A percentile compares a stretch with the other conserved stretches of the same genome.
Conservation (phyloP, 1,140 invertebrate species). For the Tetraneura akinire region DNA sequence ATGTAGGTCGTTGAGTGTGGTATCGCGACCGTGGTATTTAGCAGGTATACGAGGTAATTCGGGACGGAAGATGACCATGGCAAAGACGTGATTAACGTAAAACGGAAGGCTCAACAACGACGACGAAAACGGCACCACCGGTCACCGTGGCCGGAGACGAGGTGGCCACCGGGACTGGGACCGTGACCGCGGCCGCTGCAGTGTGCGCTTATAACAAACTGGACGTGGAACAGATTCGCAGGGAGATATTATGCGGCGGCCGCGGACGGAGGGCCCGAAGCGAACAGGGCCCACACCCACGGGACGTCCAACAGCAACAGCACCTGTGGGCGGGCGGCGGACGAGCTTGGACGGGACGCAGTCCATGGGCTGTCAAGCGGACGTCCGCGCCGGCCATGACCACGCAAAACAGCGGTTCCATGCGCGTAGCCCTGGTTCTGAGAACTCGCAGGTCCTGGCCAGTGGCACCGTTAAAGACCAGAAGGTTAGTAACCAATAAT, state of each 20-base stretch:
- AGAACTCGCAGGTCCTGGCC: slow-evolving; percentile 57
- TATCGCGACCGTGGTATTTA: background rate
- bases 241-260: slow-evolving; percentile 54
- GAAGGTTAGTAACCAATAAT: slow-evolving; percentile 52
- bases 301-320: slow-evolving; percentile 45
- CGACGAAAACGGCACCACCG: background rate
- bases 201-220: slow-evolving; percentile 53
- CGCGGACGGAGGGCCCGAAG: slow-evolving; percentile 54
- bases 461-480: slow-evolving; percentile 56
- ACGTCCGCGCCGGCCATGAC: slow-evolving; percentile 57
- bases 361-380: slow-evolving; percentile 56
- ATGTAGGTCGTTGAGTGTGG: background rate
- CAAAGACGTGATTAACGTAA: background rate
- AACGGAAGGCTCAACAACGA: background rate
- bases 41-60: background rate
- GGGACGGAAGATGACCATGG: background rate
- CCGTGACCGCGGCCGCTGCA: slow-evolving; percentile 61
- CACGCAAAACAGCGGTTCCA: slow-evolving; percentile 52
- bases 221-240: slow-evolving; percentile 55
- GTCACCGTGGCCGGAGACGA: slow-evolving; percentile 54
- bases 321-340: slow-evolving; percentile 55
- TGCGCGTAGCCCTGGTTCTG: slow-evolving; percentile 55
- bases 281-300: slow-evolving; percentile 54
- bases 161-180: slow-evolving; percentile 61
- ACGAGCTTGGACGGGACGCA: slow-evolving; percentile 52